These are phyloP conservation scores for Catamblyrhynchus diadema DNA, from an alignment of 2,797 vertebrate species.

Conservation along the genomic window DNA sequence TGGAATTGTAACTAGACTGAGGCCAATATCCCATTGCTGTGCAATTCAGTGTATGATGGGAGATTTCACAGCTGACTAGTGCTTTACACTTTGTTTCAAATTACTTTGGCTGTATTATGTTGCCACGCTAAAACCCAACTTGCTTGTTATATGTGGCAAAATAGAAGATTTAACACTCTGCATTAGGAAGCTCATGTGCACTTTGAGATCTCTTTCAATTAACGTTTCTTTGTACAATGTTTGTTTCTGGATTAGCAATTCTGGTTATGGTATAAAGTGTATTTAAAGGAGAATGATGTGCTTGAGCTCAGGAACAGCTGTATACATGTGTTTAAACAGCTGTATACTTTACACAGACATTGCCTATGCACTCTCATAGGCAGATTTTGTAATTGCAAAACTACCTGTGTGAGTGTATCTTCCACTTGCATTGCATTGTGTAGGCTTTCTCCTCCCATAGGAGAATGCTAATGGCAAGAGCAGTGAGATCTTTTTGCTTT, in stretches of 20 bases:
- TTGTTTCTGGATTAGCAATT: neutral
- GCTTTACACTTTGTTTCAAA: conserved; percentile 52
- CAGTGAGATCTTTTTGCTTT: neutral
- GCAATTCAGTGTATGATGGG: conserved; percentile 49
- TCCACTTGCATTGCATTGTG: neutral
- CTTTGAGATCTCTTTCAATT: conserved; percentile 7
- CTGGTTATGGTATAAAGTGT: neutral
- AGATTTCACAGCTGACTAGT: conserved; percentile 63
- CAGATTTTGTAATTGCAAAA: neutral
- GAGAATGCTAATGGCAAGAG: neutral
- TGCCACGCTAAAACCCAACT: neutral
- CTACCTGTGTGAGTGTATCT: neutral
- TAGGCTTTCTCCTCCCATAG: neutral
- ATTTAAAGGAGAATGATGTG: neutral
- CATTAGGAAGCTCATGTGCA: neutral
- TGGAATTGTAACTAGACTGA: conserved; percentile 16
- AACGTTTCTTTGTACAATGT: neutral
- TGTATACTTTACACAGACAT: neutral
- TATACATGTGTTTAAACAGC: neutral
- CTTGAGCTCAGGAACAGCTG: neutral
- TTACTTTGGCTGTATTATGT: conserved; percentile 28
- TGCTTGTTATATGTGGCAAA: neutral
- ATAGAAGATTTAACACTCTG: neutral
- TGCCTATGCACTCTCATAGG: neutral
- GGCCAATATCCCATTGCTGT: conserved; percentile 24